Evolutionary conservation across 2,888 invertebrate species (phyloP).

Genomic region (Leptinotarsa juncta): DNA sequence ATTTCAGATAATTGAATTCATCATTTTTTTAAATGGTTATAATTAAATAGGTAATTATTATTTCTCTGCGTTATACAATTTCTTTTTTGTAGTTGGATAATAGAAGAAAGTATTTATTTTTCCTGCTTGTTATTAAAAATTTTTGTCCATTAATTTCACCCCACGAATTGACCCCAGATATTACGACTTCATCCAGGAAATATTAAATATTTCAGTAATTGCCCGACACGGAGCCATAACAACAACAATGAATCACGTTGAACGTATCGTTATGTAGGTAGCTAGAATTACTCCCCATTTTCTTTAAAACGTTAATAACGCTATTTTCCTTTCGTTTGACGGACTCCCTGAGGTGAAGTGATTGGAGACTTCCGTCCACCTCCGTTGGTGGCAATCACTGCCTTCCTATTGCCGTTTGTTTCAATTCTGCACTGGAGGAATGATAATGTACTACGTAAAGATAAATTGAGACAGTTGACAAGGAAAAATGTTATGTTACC

Average conservation of each 20-base stretch:
- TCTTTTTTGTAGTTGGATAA: no score
- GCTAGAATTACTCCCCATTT: slow-evolving; percentile 6
- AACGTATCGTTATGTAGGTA: slow-evolving; percentile 15
- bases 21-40: no score
- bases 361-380: slow-evolving; percentile 59
- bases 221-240: no score
- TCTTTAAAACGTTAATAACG: slow-evolving; percentile 18
- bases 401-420: slow-evolving; percentile 60
- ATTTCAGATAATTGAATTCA: no score
- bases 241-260: slow-evolving; percentile 9
- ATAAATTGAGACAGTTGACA: slow-evolving; percentile 2
- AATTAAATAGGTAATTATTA: no score
- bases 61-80: no score
- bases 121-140: no score
- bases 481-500: not conserved
- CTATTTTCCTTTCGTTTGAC: slow-evolving; percentile 19
- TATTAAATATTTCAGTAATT: no score
- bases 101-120: no score
- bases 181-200: no score
- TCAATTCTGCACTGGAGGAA: slow-evolving; percentile 47
- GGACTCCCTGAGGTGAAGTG: slow-evolving; percentile 49
- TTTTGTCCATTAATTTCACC: no score
- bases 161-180: no score
- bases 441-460: slow-evolving; percentile 17
- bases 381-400: slow-evolving; percentile 60